Evolutionary conservation across 2,113 vertebrate species (phyloP).

Genomic region (Mastomys natalensis): DNA sequence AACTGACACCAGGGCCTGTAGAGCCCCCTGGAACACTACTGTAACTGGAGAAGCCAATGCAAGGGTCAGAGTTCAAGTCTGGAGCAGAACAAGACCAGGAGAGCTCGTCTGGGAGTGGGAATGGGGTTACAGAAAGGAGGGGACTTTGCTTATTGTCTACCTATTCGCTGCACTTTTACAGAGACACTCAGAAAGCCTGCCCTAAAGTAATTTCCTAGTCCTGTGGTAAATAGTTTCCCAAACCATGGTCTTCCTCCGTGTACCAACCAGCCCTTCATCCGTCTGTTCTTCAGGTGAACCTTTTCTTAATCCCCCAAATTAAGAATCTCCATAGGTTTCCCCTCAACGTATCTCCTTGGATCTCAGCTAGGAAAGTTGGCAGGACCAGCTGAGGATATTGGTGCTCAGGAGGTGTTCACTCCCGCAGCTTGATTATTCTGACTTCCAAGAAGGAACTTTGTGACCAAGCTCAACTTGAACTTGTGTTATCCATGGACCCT

Average conservation of each 20-base stretch:
- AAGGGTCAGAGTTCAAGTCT: not conserved
- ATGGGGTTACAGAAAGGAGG: not conserved
- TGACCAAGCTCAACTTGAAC: not conserved
- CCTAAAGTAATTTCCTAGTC: not conserved
- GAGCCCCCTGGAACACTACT: not conserved
- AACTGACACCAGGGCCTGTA: not conserved
- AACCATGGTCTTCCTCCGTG: accelerated
- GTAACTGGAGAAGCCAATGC: not conserved
- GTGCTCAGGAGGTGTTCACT: not conserved
- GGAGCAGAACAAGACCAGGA: not conserved
- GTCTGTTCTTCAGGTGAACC: not conserved
- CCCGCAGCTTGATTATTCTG: not conserved
- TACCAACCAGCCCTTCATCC: not conserved
- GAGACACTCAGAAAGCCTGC: not conserved
- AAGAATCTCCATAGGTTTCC: not conserved
- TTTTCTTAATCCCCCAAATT: not conserved
- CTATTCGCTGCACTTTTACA: accelerated
- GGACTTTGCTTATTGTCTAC: not conserved
- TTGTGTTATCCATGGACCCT: accelerated
- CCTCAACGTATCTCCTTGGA: accelerated
- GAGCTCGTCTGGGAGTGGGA: not conserved
- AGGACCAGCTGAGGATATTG: accelerated
- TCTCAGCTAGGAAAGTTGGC: not conserved
- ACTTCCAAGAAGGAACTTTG: not conserved
- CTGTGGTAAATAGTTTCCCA: not conserved